Base-by-base conservation (phyloP, 2,113 vertebrate species). In the Hassar affinis region DNA sequence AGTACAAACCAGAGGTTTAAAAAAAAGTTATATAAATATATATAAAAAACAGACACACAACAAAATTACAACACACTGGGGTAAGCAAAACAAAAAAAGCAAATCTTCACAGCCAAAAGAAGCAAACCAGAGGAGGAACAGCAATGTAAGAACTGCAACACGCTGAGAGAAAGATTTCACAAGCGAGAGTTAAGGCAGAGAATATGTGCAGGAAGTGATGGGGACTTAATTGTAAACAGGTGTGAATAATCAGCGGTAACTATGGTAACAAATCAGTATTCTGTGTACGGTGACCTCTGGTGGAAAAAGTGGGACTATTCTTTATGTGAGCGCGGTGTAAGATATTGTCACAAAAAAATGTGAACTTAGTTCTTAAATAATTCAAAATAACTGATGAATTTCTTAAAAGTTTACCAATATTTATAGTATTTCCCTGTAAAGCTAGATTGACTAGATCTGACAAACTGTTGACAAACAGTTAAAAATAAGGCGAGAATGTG, bases 241-340 rank as follows among this genome's bases (percentile, higher is more conserved):
- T 79, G 77, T 61, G 52, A 79, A 27, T 79, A 47, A 79, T 61
- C 25, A 79, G 30, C 0, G 2, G 38, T 79, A 79, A 61, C 77
- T 47, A 78, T 79, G 42, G 77, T 45, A 42, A 78, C 77, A 61
- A 79, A 79, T 77, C 51, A 38, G 51, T 77, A 56, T 38, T 47
- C 54, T 59, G 52, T 10, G 49, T 42, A 59, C 6, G 5, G 38
- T 61, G 77, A 61, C 77, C 77, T 79, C 77, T 79, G 51, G 74
- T 77, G 74, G 74, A 20, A 59, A 6, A 14, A 59, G 25, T n/a
- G 57, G 56, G 8, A 61, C 35, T 45, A 61, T 78, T 3, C 1
- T 27, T 79, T 3, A 57, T 30, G 33, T 11, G 15, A n/a, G 22
- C n/a, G 17, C 4, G 30, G 30, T 51, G 22, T 14, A 51, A 30